Conservation (phyloP, 2,888 invertebrate genomes). For the Exocentrus adspersus region DNA sequence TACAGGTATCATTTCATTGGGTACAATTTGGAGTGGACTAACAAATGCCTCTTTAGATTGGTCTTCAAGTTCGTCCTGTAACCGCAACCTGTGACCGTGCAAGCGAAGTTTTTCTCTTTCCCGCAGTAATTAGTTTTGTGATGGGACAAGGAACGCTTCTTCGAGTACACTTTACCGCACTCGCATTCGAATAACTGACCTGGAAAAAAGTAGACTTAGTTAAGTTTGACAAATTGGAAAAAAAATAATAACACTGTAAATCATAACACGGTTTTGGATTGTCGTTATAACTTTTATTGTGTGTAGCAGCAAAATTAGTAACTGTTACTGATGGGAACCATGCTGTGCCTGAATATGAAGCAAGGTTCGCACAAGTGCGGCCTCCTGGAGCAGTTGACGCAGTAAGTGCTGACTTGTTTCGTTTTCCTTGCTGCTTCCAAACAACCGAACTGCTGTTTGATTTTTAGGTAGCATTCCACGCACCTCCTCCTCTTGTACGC, state of each 20-base stretch:
- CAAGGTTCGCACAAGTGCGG: slow-evolving; percentile 26
- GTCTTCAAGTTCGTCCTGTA: slow-evolving; percentile 17
- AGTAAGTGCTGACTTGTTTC: slow-evolving; percentile 27
- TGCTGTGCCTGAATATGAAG: slow-evolving; percentile 15
- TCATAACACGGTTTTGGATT: too few relatives aligned
- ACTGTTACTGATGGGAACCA: too few relatives aligned
- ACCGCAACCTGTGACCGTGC: neutral
- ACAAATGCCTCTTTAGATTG: slow-evolving; percentile 12
- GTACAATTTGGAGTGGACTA: slow-evolving; percentile 1
- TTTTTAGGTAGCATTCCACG: slow-evolving; percentile 26
- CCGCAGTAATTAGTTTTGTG: slow-evolving; percentile 21
- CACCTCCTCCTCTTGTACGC: slow-evolving; percentile 28
- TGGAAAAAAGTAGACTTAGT: neutral
- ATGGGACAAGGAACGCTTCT: slow-evolving; percentile 8
- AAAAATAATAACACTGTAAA: too few relatives aligned
- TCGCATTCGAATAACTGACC: neutral
- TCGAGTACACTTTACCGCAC: slow-evolving; percentile 20
- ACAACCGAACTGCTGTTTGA: slow-evolving; percentile 13
- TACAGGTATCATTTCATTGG: too few relatives aligned
- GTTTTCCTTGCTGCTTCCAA: slow-evolving; percentile 29
- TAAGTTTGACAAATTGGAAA: too few relatives aligned
- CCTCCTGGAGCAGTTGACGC: slow-evolving; percentile 13
- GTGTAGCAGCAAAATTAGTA: too few relatives aligned
- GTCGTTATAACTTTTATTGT: too few relatives aligned
- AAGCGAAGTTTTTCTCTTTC: slow-evolving; percentile 12